Evolutionary conservation across 2,888 invertebrate species (phyloP).

Genomic region (Lasioglossum leucozonium): DNA sequence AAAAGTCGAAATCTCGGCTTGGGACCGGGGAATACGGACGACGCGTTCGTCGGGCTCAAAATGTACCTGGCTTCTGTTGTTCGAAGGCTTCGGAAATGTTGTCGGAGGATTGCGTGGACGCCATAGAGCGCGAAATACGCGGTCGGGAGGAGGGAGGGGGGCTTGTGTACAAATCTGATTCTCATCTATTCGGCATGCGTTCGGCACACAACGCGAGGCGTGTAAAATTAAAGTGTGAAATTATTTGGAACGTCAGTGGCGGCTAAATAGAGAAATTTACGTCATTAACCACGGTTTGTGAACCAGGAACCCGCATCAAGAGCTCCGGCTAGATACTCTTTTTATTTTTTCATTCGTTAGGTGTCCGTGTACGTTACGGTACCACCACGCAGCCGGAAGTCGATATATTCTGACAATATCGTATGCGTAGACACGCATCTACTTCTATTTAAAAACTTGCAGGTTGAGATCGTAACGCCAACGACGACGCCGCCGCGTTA

Average conservation of each 20-base stretch:
- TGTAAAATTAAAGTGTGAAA: conserved; percentile 17
- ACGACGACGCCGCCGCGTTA: background rate
- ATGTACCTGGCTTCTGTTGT: too few relatives aligned
- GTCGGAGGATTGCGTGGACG: background rate
- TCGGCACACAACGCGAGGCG: background rate
- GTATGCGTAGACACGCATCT: conserved; percentile 20
- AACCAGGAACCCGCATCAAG: conserved; percentile 60
- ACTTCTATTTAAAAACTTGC: conserved; percentile 14
- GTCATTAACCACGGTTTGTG: conserved; percentile 16
- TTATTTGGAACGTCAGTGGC: conserved; percentile 14
- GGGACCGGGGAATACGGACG: too few relatives aligned
- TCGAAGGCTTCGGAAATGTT: background rate
- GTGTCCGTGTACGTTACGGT: conserved; percentile 43
- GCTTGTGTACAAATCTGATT: background rate
- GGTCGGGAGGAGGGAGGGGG: too few relatives aligned
- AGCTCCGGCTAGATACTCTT: conserved; percentile 24
- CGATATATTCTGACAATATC: conserved; percentile 5
- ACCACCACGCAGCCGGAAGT: conserved; percentile 41
- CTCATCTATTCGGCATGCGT: background rate
- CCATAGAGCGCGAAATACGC: background rate
- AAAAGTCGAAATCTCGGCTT: too few relatives aligned
- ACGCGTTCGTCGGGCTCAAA: too few relatives aligned
- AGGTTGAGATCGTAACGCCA: background rate
- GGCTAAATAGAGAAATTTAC: conserved; percentile 27
- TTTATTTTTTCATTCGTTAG: conserved; percentile 47